These are phyloP conservation scores for Lepidochrysops patricia DNA, from an alignment of 2,888 invertebrate species.

Conservation along the genomic window DNA sequence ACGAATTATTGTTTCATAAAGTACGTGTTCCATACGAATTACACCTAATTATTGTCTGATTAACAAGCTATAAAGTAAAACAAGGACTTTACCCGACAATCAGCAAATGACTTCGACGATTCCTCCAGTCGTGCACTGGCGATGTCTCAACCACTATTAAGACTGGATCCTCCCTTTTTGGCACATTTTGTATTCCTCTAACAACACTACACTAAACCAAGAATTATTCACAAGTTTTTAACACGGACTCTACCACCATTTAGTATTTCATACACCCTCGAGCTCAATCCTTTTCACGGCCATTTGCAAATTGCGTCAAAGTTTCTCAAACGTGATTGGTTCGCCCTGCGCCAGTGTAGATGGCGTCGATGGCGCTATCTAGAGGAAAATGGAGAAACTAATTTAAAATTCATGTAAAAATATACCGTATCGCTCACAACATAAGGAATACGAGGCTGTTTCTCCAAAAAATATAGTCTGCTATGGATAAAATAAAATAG, in stretches of 20 bases:
- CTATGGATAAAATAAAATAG: slow-evolving; percentile 40
- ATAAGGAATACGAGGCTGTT: slow-evolving; percentile 25
- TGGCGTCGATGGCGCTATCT: slow-evolving; percentile 43
- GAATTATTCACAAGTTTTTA: slow-evolving; percentile 58
- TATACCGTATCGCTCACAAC: background rate
- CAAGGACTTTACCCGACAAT: slow-evolving; percentile 68
- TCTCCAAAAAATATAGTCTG: slow-evolving; percentile 29
- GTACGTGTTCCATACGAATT: background rate
- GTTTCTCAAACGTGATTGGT: slow-evolving; percentile 64
- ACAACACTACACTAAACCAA: slow-evolving; percentile 64
- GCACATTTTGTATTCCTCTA: slow-evolving; percentile 66
- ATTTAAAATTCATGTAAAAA: slow-evolving; percentile 29
- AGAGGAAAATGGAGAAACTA: slow-evolving; percentile 33
- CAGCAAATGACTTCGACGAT: slow-evolving; percentile 64
- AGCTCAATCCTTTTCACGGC: slow-evolving; percentile 71
- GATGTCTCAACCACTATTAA: slow-evolving; percentile 67
- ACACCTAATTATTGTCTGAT: background rate
- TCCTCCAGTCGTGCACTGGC: slow-evolving; percentile 60
- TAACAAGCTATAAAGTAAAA: slow-evolving; percentile 32
- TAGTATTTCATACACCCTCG: slow-evolving; percentile 67
- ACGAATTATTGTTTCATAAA: slow-evolving; percentile 3
- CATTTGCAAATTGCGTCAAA: slow-evolving; percentile 77
- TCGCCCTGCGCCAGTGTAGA: slow-evolving; percentile 55
- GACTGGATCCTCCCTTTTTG: slow-evolving; percentile 71
- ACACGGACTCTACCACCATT: slow-evolving; percentile 63